A percentile compares a stretch with the other conserved stretches of the same genome.
These are phyloP conservation scores for Scrobipalpa atriplicella DNA, from an alignment of 2,888 invertebrate genomes.

Conservation along the genomic window DNA sequence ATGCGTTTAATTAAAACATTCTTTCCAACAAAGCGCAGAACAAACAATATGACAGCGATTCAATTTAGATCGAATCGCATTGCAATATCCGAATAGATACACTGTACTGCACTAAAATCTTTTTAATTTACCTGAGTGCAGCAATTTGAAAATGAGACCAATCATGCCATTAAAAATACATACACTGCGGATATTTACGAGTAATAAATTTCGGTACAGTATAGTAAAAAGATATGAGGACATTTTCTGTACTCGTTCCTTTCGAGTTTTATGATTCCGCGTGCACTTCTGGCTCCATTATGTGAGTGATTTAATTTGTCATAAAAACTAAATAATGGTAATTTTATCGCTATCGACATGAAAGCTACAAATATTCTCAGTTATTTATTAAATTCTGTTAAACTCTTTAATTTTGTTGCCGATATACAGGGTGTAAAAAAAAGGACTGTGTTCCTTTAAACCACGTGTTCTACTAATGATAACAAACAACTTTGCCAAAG, in stretches of 20 bases:
- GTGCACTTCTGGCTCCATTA: constrained; percentile 56
- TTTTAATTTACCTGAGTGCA: constrained; percentile 49
- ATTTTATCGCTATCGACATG: constrained; percentile 45
- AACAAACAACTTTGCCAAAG: too few species aligned
- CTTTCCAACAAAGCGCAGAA: constrained; percentile 32
- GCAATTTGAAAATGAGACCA: constrained; percentile 61
- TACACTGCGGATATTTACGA: constrained; percentile 64
- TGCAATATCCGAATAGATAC: constrained; percentile 19
- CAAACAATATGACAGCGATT: constrained; percentile 17
- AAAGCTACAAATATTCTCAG: constrained; percentile 40
- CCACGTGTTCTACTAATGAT: too few species aligned
- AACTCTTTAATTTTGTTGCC: constrained; percentile 7
- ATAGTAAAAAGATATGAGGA: constrained; percentile 65
- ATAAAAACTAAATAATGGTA: constrained; percentile 55
- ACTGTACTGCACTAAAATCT: constrained; percentile 28
- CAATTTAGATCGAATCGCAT: constrained; percentile 17
- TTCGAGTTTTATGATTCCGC: constrained; percentile 61
- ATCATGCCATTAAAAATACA: constrained; percentile 65
- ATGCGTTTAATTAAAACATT: constrained; percentile 45
- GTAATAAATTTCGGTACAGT: constrained; percentile 65
- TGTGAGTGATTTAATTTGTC: constrained; percentile 60
- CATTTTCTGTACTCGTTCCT: constrained; percentile 62
- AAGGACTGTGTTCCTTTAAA: too few species aligned
- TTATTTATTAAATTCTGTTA: constrained; percentile 30
- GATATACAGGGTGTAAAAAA: too few species aligned